phyloP scores from a whole-genome alignment of 64 coral and sea anemone genomes.

The Stichodactyla helianthus region DNA sequence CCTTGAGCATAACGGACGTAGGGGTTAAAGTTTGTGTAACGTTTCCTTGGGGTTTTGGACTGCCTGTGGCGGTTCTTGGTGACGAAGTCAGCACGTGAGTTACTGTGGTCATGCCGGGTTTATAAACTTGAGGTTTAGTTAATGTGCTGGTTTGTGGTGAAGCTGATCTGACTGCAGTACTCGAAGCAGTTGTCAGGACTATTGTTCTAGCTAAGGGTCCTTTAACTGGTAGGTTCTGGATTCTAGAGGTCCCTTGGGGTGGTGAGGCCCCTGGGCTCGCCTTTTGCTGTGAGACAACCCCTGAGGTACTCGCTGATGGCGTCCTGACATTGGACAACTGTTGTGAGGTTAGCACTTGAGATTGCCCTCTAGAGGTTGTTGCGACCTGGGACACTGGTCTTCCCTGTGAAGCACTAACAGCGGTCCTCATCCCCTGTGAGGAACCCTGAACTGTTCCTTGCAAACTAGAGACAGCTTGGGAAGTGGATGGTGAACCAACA shows the following conservation, averaged over 20 bases:
- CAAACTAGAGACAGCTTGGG: background rate
- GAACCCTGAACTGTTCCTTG: slow-evolving; percentile 13
- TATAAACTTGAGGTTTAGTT: background rate
- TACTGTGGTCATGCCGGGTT: background rate
- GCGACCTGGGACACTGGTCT: background rate
- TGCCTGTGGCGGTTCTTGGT: background rate
- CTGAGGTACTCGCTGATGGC: background rate
- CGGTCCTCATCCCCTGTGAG: background rate
- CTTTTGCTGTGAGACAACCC: background rate
- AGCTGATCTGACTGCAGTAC: background rate
- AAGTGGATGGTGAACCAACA: background rate
- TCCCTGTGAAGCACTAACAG: background rate
- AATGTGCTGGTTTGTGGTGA: slow-evolving; percentile 7
- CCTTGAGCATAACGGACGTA: slow-evolving; percentile 1
- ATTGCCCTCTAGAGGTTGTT: background rate
- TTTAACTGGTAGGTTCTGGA: background rate
- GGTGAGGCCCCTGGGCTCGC: background rate
- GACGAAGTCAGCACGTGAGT: background rate
- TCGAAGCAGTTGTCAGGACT: slow-evolving; percentile 6
- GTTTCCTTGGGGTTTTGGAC: background rate
- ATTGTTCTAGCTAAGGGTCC: background rate
- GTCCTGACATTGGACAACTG: background rate
- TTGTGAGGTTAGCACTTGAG: background rate
- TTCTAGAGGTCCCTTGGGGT: background rate
- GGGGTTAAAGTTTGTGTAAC: background rate